Conservation (phyloP, 2,888 invertebrate genomes). For the Drosophila trichaetosa region DNA sequence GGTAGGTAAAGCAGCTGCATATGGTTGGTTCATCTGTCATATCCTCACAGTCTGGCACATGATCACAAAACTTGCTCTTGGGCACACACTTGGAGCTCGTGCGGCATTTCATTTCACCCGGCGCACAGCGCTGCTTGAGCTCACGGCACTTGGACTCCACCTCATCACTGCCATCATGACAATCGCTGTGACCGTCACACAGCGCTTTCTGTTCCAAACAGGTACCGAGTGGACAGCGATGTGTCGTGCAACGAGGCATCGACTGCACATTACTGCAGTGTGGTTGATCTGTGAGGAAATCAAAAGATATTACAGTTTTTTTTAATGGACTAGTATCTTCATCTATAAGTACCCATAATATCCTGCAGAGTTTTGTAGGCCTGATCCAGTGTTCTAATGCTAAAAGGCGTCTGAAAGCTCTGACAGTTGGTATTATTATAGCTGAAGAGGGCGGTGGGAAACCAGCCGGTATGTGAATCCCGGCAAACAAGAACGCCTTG, state of each 20-base stretch:
- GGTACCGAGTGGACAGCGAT: conserved; percentile 89
- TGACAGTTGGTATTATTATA: conserved; percentile 86
- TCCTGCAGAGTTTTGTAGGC: conserved; percentile 74
- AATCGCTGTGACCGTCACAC: conserved; percentile 90
- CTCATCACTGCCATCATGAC: conserved; percentile 90
- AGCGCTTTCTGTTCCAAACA: conserved; percentile 87
- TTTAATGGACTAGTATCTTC: neutral
- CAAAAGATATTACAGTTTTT: neutral
- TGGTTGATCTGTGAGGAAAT: conserved; percentile 66
- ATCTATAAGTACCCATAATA: conserved; percentile 72
- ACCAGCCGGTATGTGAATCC: conserved; percentile 88
- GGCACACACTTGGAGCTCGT: conserved; percentile 88
- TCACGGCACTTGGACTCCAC: conserved; percentile 71
- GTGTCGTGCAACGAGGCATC: conserved; percentile 86
- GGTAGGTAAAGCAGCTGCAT: conserved; percentile 89
- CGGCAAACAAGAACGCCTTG: conserved; percentile 90
- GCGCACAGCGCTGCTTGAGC: conserved; percentile 85
- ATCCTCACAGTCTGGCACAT: conserved; percentile 89
- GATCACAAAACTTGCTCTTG: conserved; percentile 90
- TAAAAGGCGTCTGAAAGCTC: conserved; percentile 76
- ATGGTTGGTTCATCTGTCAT: conserved; percentile 89
- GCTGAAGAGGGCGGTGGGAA: conserved; percentile 89
- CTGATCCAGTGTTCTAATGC: conserved; percentile 70
- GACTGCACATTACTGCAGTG: conserved; percentile 69
- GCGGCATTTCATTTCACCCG: conserved; percentile 88